A percentile compares a stretch with the other conserved stretches of the same genome.
These are phyloP conservation scores for Ceramica pisi DNA, from an alignment of 2,888 invertebrate species.

Conservation along the genomic window DNA sequence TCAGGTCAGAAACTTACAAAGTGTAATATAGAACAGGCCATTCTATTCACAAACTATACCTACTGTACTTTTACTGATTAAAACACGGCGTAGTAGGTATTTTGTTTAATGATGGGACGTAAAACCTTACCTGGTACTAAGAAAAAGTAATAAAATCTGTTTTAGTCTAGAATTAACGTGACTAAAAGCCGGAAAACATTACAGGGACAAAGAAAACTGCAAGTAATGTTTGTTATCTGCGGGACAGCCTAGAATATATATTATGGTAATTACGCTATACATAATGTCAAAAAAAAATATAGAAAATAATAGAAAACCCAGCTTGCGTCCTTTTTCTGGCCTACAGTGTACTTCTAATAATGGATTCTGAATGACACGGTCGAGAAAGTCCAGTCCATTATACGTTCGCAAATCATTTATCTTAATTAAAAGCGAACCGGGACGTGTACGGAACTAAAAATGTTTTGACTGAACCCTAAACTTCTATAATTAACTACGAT, in stretches of 20 bases:
- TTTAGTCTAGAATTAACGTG: neutral
- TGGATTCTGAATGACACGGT: constrained; percentile 49
- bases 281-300: neutral
- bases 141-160: constrained; percentile 1
- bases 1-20: constrained; percentile 42
- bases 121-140: neutral
- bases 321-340: neutral
- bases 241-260: neutral
- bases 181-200: constrained; percentile 29
- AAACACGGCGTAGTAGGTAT: neutral
- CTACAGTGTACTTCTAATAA: constrained; percentile 42
- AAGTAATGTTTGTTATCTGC: constrained; percentile 5
- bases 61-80: constrained; percentile 5
- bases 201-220: neutral
- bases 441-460: constrained; percentile 57
- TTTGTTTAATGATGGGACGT: constrained; percentile 3
- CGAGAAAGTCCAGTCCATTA: constrained; percentile 41
- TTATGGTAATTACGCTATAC: neutral
- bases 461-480: constrained; percentile 61
- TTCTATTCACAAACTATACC: constrained; percentile 26
- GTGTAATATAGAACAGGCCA: constrained; percentile 21
- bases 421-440: constrained; percentile 60
- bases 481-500: constrained; percentile 61
- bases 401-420: constrained; percentile 58
- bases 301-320: neutral